Base-by-base conservation (phyloP, 53 echinoderm and acorn worm genomes). In the Apostichopus leukothele region DNA sequence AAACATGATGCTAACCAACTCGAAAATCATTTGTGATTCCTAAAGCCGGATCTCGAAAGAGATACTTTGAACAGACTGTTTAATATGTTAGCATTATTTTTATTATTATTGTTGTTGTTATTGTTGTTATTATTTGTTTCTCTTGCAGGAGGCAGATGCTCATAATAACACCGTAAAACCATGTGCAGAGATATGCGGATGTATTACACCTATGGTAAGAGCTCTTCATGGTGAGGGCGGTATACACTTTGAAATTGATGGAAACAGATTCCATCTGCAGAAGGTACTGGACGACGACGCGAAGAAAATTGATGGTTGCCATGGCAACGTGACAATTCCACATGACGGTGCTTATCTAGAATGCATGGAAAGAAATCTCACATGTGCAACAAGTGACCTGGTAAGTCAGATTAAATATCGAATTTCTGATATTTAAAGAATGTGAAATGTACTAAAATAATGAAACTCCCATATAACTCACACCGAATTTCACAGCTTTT, bases 261-360 rank as follows among this genome's bases (percentile, higher is more conserved):
- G 85, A 7, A 85, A 85, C 71, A 63, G 85, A 67, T 85, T 85
- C 14, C 85, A 85, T 25, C 66, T 85, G 67, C 85, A 85, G 25
- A 85, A 85, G 50, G 9, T 85, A 0, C 67, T 85, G 22, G 6
- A 81, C 79, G 60, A 84, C 23, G 9, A 26, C 67, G 13, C 85
- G 16, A 23, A 8, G 4, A 8, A 18, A n/a, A 83, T 20, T 5
- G 27, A 50, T 5, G 22, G 11, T 11, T 14, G 50, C 7, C 9
- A 20, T 4, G 25, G 9, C 6, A 85, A 85, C 26, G 67, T 50
- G 3, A 68, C 85, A 1, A 50, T 67, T 6, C 85, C 85, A 2
- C 6, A 63, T 1, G 85, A 85, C 39, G 85, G 67, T 18, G 85
- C 67, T 0, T 85, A 85, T 18, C 18, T 85, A 10, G 66, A 85